phyloP scores from a whole-genome alignment of 2,797 vertebrate species.

The Tympanoctomys barrerae region DNA sequence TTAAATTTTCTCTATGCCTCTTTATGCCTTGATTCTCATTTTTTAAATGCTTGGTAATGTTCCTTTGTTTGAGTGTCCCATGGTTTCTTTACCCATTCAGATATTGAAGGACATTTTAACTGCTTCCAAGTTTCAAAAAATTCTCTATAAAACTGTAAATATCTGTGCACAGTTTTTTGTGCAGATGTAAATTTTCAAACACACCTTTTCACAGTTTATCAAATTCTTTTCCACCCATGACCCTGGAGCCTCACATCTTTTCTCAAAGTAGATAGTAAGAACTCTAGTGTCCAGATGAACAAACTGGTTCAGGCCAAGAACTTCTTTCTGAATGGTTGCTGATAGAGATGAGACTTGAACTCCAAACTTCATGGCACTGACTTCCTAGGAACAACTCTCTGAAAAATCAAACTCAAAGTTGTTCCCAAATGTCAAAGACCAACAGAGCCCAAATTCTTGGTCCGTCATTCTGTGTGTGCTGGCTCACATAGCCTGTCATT shows the following conservation, averaged over 20 bases:
- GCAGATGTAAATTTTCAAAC: background rate
- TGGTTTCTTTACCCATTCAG: background rate
- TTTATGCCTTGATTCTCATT: background rate
- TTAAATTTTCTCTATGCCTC: background rate
- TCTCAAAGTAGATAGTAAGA: background rate
- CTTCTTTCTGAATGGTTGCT: too few species aligned
- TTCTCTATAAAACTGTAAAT: background rate
- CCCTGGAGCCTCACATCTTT: background rate
- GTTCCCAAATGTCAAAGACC: background rate
- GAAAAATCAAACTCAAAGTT: constrained; percentile 33
- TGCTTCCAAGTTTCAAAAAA: background rate
- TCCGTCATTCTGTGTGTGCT: background rate
- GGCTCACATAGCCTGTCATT: too few species aligned
- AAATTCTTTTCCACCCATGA: background rate
- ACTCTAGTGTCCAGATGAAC: background rate
- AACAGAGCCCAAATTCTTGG: background rate
- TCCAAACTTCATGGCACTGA: background rate
- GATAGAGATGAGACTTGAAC: background rate
- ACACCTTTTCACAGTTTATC: background rate
- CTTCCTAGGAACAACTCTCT: constrained; percentile 4
- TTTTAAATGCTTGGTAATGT: background rate
- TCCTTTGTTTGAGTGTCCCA: background rate
- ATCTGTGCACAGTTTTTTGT: background rate
- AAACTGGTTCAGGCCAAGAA: background rate
- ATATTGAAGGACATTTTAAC: background rate